A percentile compares a stretch with the other conserved stretches of the same genome.
Evolutionary conservation across 1,140 invertebrate genomes (phyloP).

Genomic region (Gryon sp.): DNA sequence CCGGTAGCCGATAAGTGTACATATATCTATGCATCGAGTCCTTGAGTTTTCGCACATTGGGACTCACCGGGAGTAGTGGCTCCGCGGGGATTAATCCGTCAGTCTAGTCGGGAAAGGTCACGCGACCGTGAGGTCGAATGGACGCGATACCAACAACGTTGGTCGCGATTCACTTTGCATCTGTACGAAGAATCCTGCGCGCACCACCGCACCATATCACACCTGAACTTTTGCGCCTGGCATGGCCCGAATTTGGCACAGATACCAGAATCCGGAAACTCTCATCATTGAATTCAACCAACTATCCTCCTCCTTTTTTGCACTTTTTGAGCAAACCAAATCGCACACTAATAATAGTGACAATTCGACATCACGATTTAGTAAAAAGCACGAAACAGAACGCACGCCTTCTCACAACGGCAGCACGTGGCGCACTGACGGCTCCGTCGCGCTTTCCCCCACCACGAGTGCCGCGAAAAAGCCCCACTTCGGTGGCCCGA

Average conservation of each 20-base stretch:
- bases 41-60: neutral
- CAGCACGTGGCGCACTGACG: conserved; percentile 80
- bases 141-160: conserved; percentile 31
- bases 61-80: conserved; percentile 75
- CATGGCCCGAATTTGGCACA: conserved; percentile 55
- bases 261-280: neutral
- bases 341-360: conserved; percentile 9
- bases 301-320: conserved; percentile 5
- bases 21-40: too few relatives aligned
- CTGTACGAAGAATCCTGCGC: conserved; percentile 55
- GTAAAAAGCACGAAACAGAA: conserved; percentile 41
- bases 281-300: conserved; percentile 13
- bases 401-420: conserved; percentile 73
- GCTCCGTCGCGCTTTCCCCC: conserved; percentile 54
- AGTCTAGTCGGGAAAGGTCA: conserved; percentile 46
- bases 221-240: conserved; percentile 22
- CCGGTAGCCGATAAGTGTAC: too few relatives aligned
- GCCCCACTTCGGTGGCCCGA: conserved; percentile 3
- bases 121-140: conserved; percentile 36
- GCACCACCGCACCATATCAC: conserved; percentile 71
- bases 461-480: conserved; percentile 28
- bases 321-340: conserved; percentile 26
- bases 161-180: conserved; percentile 61
- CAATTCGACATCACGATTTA: conserved; percentile 10
- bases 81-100: conserved; percentile 65